A percentile compares a stretch with the other conserved stretches of the same genome.
phyloP scores from a whole-genome alignment of 2,797 vertebrate genomes.

The Coreius guichenoti region DNA sequence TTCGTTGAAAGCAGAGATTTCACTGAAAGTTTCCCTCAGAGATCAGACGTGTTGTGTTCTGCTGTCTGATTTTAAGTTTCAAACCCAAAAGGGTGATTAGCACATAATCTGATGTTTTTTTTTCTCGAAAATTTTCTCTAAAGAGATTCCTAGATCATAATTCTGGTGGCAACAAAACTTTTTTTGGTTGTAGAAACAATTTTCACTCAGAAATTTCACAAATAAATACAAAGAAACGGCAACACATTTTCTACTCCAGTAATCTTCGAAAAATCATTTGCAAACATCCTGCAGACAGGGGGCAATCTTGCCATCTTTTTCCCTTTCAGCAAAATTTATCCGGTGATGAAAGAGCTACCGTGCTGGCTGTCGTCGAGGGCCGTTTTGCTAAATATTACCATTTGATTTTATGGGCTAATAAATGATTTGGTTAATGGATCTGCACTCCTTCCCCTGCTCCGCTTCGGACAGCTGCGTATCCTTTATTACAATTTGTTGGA shows the following conservation, averaged over 20 bases:
- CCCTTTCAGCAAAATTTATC: conserved; percentile 44
- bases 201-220: not conserved
- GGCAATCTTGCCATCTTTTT: conserved; percentile 44
- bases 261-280: not conserved
- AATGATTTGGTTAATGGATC: conserved; percentile 86
- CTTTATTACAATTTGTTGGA: conserved; percentile 84
- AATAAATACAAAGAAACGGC: not conserved
- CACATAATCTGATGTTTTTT: not conserved
- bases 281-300: conserved; percentile 38
- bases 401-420: conserved; percentile 83
- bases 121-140: not conserved
- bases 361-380: conserved; percentile 65
- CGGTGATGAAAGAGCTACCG: conserved; percentile 45
- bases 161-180: not conserved
- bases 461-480: conserved; percentile 71
- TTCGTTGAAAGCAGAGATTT: conserved; percentile 82
- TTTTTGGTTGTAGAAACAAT: no score
- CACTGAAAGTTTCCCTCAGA: conserved; percentile 75
- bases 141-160: conserved; percentile 20
- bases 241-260: not conserved
- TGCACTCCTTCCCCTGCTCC: conserved; percentile 70
- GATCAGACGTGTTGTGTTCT: conserved; percentile 32
- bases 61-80: conserved; percentile 19
- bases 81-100: conserved; percentile 18
- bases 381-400: conserved; percentile 82